Evolutionary conservation across 2,888 invertebrate species (phyloP), one percentile per base, ranked within the genome.

Genomic region (Drosophila kuntzei): DNA sequence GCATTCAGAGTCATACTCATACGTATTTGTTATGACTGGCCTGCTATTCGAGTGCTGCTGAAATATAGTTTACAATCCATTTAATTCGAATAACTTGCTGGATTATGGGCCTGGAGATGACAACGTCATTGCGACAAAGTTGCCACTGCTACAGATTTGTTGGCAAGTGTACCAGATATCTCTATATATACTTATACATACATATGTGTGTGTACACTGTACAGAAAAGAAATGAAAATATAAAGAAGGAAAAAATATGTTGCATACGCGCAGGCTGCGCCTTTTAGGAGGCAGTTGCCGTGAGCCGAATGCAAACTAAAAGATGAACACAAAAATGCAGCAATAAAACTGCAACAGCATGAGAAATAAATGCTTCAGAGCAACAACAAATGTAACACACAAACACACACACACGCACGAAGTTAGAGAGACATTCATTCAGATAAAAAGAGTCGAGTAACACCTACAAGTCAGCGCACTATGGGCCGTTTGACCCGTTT

Each of bases 51-150:
- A 74, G 58, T 46, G 72, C 46, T 61, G 46, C 46, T 71, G 43
- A 64, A 67, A 63, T 77, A 77, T 87, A 78, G 65, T 77, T 78
- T 67, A 71, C 81, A 81, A 81, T 80, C 71, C 87, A 80, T 78
- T 81, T 78, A 57, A 87, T 78, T 61, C 85, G 51, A 77, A 84
- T 71, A 65, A 69, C 75, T 84, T 43, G 71, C 37, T 51, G 61
- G 57, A 49, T 41, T 62, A 51, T 66, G 57, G 46, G 57, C 43
- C 32, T 14, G 32, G 8, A 36, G 34, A 47, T 37, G 53, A 41
- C 73, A 57, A 39, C 29, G 51, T 22, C 58, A 64, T 46, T 60
- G 73, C 63, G 67, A 63, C 73, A 78, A 58, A 64, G 51, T 63
- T 63, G 57, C 60, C 57, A 70, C 37, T 44, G 34, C 36, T 55